A percentile compares a stretch with the other conserved stretches of the same genome.
These are phyloP conservation scores for Macroramphosus scolopax DNA, from an alignment of 2,797 vertebrate genomes.

Conservation along the genomic window DNA sequence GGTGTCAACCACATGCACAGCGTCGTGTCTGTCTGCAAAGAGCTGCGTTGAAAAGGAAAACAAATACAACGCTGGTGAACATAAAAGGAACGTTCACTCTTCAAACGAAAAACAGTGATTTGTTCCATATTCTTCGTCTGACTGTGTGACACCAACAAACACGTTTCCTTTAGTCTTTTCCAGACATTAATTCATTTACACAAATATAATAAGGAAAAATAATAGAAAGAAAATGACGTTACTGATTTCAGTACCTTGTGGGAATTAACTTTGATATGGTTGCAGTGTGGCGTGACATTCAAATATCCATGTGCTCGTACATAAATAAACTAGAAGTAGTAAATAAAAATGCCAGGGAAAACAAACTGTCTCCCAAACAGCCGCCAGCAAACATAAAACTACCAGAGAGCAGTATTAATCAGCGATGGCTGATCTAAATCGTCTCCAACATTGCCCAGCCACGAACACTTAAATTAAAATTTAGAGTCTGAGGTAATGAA, in stretches of 20 bases:
- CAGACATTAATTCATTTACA: too few relatives aligned
- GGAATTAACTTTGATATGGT: constrained; percentile 18
- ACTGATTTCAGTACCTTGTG: not conserved
- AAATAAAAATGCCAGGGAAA: constrained; percentile 29
- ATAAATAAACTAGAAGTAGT: constrained; percentile 18
- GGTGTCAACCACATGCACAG: too few relatives aligned
- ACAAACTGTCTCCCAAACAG: constrained; percentile 11
- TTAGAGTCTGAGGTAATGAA: constrained; percentile 10
- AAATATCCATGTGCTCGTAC: constrained; percentile 9
- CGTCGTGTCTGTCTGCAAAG: too few relatives aligned
- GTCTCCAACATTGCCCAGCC: constrained; percentile 7
- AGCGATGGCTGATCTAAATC: constrained; percentile 25
- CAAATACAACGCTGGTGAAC: too few relatives aligned
- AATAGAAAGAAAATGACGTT: constrained; percentile 4
- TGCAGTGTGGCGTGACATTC: not conserved
- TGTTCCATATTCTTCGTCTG: too few relatives aligned
- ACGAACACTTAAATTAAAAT: constrained; percentile 8
- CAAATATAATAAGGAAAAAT: constrained; percentile 8
- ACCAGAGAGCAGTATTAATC: constrained; percentile 23
- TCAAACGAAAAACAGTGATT: too few relatives aligned
- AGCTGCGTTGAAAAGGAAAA: too few relatives aligned
- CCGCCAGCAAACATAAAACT: constrained; percentile 12
- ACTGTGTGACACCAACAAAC: too few relatives aligned
- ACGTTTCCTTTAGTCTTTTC: too few relatives aligned
- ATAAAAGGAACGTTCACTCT: too few relatives aligned